Evolutionary conservation across 1,140 invertebrate genomes (phyloP).

Genomic region (Danaus plexippus): DNA sequence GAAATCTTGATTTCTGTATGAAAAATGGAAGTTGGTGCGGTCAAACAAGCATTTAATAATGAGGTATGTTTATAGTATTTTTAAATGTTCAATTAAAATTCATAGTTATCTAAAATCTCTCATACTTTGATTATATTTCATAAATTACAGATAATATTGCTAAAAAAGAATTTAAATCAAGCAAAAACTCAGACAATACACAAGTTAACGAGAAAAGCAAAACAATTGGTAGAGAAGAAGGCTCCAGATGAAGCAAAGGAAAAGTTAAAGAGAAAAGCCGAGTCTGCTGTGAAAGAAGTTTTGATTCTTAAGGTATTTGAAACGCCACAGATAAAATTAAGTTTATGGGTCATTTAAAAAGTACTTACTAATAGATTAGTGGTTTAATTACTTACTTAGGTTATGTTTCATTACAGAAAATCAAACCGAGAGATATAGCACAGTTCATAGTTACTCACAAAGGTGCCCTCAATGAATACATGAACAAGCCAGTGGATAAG

Average conservation of each 20-base stretch:
- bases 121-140: constrained; percentile 3
- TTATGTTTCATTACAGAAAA: constrained; percentile 45
- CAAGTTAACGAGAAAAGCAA: constrained; percentile 59
- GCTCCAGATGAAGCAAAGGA: constrained; percentile 41
- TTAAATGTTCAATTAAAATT: neutral
- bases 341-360: neutral
- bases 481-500: constrained; percentile 56
- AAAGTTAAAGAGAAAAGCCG: constrained; percentile 53
- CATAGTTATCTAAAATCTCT: too few relatives aligned
- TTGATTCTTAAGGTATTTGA: constrained; percentile 53
- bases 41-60: constrained; percentile 63
- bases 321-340: too few relatives aligned
- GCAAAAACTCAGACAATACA: constrained; percentile 59
- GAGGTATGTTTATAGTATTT: constrained; percentile 33
- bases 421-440: constrained; percentile 54
- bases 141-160: constrained; percentile 50
- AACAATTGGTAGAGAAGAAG: constrained; percentile 51
- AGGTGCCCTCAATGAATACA: constrained; percentile 44
- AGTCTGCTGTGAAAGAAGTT: constrained; percentile 58
- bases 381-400: too few relatives aligned
- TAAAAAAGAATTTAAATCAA: constrained; percentile 59
- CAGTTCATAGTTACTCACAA: constrained; percentile 56
- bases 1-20: constrained; percentile 5
- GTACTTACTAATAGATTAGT: neutral
- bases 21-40: constrained; percentile 61